phyloP scores from a whole-genome alignment of 92 coral and sea anemone genomes.

The Phenganax marumi region DNA sequence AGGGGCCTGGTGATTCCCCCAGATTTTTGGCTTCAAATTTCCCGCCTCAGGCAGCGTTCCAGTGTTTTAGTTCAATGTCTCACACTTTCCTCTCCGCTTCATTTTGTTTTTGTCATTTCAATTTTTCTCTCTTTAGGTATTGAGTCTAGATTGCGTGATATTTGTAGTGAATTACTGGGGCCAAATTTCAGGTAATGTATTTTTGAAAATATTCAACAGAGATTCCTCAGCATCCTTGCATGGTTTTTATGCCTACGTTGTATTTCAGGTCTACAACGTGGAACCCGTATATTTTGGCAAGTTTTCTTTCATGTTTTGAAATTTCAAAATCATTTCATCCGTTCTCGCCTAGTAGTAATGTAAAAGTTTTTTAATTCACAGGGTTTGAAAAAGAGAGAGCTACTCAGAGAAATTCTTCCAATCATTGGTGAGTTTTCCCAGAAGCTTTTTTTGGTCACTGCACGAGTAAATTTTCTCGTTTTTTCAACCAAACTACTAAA shows the following conservation, averaged over 20 bases:
- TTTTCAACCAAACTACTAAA: background rate
- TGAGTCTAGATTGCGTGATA: slow-evolving; percentile 81
- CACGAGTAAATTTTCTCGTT: too few relatives aligned
- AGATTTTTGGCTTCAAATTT: too few relatives aligned
- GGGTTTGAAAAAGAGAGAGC: slow-evolving; percentile 82
- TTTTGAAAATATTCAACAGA: background rate
- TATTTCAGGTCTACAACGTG: slow-evolving; percentile 28
- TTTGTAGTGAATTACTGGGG: slow-evolving; percentile 87
- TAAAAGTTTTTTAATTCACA: background rate
- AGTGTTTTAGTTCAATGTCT: too few relatives aligned
- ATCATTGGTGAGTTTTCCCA: slow-evolving; percentile 69
- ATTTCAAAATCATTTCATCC: too few relatives aligned
- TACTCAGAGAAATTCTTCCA: slow-evolving; percentile 80
- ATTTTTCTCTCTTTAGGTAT: slow-evolving; percentile 55
- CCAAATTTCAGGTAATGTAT: slow-evolving; percentile 76
- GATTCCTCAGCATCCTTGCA: background rate
- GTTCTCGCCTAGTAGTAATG: too few relatives aligned
- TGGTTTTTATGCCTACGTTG: background rate
- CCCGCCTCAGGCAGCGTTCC: too few relatives aligned
- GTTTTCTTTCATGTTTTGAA: background rate
- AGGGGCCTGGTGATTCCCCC: too few relatives aligned
- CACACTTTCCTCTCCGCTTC: too few relatives aligned
- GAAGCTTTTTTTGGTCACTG: background rate
- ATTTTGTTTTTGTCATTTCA: too few relatives aligned
- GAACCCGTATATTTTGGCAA: slow-evolving; percentile 20